Evolutionary conservation across 2,113 vertebrate species (phyloP), one percentile per base, ranked within the genome.

Genomic region (Callaeas wilsoni): DNA sequence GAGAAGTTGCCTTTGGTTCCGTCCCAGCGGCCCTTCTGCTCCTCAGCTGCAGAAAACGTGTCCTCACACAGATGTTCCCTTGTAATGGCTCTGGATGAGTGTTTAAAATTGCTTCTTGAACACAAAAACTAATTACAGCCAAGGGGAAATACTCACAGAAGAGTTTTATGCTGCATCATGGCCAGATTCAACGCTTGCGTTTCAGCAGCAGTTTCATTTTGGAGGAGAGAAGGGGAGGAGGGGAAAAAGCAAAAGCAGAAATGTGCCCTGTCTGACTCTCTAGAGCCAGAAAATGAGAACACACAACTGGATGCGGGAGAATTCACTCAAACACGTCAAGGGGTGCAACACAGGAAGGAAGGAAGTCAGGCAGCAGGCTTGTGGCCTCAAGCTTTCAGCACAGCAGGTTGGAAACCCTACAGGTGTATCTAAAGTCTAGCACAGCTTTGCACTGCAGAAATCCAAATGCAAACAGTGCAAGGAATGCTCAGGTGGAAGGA

Each of bases 1-100:
- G 56, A 94, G 89, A 20, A 95, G 91, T 62, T 65, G 95, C 93
- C 81, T 94, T 93, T 83, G 57, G 53, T 91, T 79, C 74, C 3
- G 0, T 91, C 91, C 78, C 93, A 85, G 77, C 0, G 33, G 91
- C 26, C 87, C 84, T 87, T 69, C 93, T 87, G 79, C 69, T 87
- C 74, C 79, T 62, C 53, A 77, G 94, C 35, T 30, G 89, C 84
- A 68, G 69, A 75, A 87, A 93, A 93, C 18, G 2, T 29, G 69
- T 82, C 77, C 76, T 71, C 70, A 27, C 73, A 76, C 84, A 87
- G 81, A 91, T 84, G 89, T 46, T 82, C 11, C 84, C 74, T 82
- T 73, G 56, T 46, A 75, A 64, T 2, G 57, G 77, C 83, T 49
- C 69, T 57, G 25, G 44, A 39, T 41, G 84, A 91, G 89, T 71